phyloP scores from a whole-genome alignment of 92 coral and sea anemone genomes.

The Palythoa caribaeorum region DNA sequence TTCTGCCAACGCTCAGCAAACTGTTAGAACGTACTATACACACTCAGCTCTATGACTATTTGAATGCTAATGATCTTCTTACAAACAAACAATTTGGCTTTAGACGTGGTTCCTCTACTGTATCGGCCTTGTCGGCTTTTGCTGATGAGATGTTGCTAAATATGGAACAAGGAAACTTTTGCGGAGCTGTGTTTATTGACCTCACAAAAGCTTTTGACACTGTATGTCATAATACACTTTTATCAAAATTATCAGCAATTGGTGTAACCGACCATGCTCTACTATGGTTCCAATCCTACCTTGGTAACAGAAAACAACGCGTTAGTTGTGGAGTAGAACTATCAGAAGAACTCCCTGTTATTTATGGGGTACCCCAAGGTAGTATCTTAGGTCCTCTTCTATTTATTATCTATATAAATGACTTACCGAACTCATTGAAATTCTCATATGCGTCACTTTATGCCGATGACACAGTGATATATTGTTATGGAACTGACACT shows the following conservation, averaged over 20 bases:
- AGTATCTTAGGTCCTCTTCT: too few species aligned
- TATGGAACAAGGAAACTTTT: conserved; percentile 5
- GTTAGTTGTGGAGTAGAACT: too few species aligned
- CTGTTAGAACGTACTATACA: conserved; percentile 21
- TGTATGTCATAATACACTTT: neutral
- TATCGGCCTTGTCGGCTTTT: conserved; percentile 25
- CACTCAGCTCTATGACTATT: conserved; percentile 21
- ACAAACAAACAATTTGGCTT: conserved; percentile 16
- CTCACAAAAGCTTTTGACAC: neutral
- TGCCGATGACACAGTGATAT: neutral
- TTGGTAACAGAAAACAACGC: neutral
- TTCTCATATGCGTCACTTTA: neutral
- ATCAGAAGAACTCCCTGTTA: too few species aligned
- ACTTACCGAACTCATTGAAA: neutral
- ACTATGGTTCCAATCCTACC: neutral
- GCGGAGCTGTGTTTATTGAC: conserved; percentile 5
- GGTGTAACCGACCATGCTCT: neutral
- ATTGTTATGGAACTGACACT: neutral
- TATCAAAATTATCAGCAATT: neutral
- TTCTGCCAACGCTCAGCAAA: conserved; percentile 29
- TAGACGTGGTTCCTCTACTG: conserved; percentile 10
- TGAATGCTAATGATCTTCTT: conserved; percentile 17
- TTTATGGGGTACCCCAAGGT: too few species aligned
- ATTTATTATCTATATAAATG: too few species aligned
- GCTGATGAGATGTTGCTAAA: conserved; percentile 6